Conservation (phyloP, 2,888 invertebrate genomes). For the Lasiommata megera region DNA sequence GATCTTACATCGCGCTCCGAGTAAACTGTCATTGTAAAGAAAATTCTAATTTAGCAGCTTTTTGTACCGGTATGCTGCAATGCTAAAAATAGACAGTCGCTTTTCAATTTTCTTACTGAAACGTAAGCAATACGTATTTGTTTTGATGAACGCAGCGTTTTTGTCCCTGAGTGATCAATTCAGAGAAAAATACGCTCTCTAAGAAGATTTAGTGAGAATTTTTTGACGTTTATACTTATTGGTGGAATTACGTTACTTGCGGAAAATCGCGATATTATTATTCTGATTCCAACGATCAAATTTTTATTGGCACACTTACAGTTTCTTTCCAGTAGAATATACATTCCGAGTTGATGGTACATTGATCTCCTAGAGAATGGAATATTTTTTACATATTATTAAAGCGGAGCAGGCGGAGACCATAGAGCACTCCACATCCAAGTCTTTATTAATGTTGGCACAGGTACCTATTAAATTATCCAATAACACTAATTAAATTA, state of each 20-base stretch:
- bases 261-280: no score
- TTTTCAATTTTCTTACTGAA: conserved; percentile 11
- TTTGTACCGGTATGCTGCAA: conserved; percentile 21
- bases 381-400: no score
- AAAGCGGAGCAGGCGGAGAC: no score
- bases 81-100: conserved; percentile 24
- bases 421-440: no score
- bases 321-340: no score
- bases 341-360: no score
- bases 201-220: not conserved
- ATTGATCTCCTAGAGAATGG: no score
- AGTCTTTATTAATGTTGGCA: no score
- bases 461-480: no score
- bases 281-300: no score
- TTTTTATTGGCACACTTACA: no score
- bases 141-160: not conserved
- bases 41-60: conserved; percentile 23
- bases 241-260: not conserved
- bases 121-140: not conserved
- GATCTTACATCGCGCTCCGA: conserved; percentile 3
- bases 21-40: conserved; percentile 17
- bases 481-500: no score
- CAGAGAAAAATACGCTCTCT: not conserved
- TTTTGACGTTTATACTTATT: not conserved
- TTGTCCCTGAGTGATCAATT: not conserved